phyloP scores from a whole-genome alignment of 2,113 vertebrate genomes.

The Muntiacus muntjak region DNA sequence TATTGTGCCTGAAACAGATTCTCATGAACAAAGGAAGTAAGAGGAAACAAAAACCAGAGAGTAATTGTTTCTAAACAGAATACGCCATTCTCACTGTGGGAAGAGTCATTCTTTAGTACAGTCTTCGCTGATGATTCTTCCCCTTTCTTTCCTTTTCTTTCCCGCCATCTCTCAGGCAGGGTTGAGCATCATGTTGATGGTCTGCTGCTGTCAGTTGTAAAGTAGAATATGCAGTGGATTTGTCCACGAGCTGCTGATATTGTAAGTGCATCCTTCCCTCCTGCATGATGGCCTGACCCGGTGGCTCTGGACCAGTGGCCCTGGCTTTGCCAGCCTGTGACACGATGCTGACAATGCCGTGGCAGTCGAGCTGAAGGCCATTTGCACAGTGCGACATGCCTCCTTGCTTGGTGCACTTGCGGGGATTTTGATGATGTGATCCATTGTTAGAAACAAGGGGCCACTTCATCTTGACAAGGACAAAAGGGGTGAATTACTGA shows the following conservation, averaged over 20 bases:
- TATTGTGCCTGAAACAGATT: neutral
- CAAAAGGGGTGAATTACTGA: constrained; percentile 45
- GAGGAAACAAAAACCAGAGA: neutral
- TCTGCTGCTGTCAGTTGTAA: neutral
- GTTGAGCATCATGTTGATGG: neutral
- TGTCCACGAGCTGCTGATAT: neutral
- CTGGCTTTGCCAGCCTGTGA: neutral
- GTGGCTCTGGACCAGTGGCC: neutral
- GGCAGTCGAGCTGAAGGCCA: constrained; percentile 7
- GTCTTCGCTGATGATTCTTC: neutral
- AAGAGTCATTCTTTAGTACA: neutral
- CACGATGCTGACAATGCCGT: neutral
- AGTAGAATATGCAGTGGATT: neutral
- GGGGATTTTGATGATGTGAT: constrained; percentile 44
- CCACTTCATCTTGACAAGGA: constrained; percentile 54
- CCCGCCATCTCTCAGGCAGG: neutral
- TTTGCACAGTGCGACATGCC: constrained; percentile 48
- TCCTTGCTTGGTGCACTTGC: constrained; percentile 46
- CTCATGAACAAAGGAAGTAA: neutral
- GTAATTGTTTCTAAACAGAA: neutral
- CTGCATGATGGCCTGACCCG: neutral
- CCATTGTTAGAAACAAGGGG: constrained; percentile 64
- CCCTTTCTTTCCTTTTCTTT: neutral
- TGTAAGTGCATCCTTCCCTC: neutral
- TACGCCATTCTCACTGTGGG: neutral